These are phyloP conservation scores for Recurvirostra avosetta DNA, from an alignment of 2,113 vertebrate genomes.

Conservation along the genomic window DNA sequence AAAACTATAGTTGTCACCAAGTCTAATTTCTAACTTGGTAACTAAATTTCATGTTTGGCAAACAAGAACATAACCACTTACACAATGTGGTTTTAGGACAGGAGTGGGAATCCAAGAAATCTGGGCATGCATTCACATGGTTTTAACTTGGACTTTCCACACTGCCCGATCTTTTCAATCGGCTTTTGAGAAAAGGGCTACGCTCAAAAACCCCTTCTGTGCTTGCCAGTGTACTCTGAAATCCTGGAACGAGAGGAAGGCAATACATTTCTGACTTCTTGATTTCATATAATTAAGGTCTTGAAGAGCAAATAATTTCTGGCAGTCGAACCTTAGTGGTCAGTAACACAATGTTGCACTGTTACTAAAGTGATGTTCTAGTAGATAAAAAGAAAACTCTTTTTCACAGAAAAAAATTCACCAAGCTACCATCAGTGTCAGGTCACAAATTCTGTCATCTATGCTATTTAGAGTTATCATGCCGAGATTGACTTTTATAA, in stretches of 20 bases:
- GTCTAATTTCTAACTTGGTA: slow-evolving; percentile 38
- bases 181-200: not conserved
- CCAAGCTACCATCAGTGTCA: not conserved
- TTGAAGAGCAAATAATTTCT: not conserved
- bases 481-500: not conserved
- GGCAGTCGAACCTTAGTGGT: not conserved
- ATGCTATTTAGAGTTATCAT: not conserved
- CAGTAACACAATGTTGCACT: not conserved
- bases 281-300: not conserved
- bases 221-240: not conserved
- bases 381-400: not conserved
- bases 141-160: not conserved
- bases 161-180: not conserved
- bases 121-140: not conserved
- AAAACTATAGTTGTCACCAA: slow-evolving; percentile 15
- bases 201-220: not conserved
- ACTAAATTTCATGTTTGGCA: slow-evolving; percentile 64
- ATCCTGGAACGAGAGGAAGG: not conserved
- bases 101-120: slow-evolving; percentile 38
- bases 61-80: slow-evolving; percentile 58
- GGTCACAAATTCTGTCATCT: not conserved
- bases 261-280: not conserved
- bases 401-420: not conserved
- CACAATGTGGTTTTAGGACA: slow-evolving; percentile 25
- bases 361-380: not conserved